phyloP scores from a whole-genome alignment of 2,113 vertebrate genomes.

The Petromus typicus region DNA sequence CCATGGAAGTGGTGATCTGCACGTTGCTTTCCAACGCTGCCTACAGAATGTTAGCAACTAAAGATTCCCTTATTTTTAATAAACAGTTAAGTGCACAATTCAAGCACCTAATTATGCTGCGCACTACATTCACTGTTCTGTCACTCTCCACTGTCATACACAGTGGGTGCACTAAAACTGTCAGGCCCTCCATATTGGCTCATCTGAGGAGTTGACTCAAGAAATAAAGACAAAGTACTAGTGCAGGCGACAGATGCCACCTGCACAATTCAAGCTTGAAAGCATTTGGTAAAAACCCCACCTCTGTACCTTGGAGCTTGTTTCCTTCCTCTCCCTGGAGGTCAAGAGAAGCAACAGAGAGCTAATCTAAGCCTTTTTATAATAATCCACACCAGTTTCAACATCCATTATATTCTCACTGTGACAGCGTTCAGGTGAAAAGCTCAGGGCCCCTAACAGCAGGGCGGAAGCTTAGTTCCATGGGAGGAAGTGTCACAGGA shows the following conservation, averaged over 20 bases:
- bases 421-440: constrained; percentile 69
- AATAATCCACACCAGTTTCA: constrained; percentile 77
- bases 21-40: neutral
- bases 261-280: constrained; percentile 10
- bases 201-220: neutral
- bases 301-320: neutral
- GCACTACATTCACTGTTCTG: neutral
- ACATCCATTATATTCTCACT: constrained; percentile 67
- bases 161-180: neutral
- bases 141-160: neutral
- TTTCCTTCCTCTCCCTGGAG: constrained; percentile 62
- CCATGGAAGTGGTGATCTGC: neutral
- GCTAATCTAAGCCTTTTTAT: constrained; percentile 73
- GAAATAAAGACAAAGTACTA: constrained; percentile 37
- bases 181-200: neutral
- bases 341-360: constrained; percentile 58
- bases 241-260: neutral
- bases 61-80: constrained; percentile 29
- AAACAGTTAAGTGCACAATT: constrained; percentile 36
- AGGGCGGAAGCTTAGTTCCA: constrained; percentile 69
- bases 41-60: neutral
- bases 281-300: constrained; percentile 53
- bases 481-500: constrained; percentile 29
- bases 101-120: neutral
- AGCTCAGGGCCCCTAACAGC: constrained; percentile 65